Conservation (phyloP, 2,113 vertebrate species). For the Ailurus styani region DNA sequence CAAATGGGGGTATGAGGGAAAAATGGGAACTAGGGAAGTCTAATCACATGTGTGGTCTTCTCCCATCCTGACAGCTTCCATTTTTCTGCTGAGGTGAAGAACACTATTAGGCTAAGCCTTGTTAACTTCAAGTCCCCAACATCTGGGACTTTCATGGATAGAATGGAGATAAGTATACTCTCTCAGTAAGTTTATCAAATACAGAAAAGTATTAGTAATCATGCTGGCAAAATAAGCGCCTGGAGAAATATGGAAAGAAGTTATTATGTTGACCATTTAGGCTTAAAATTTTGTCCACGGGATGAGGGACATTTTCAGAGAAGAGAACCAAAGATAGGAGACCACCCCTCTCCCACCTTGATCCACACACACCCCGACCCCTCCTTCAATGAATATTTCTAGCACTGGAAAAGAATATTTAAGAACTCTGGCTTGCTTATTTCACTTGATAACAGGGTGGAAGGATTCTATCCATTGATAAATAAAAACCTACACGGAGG, state of each 20-base stretch:
- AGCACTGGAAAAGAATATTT: not conserved
- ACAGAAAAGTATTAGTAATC: not conserved
- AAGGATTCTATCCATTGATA: not conserved
- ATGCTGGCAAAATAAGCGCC: not conserved
- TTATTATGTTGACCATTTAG: not conserved
- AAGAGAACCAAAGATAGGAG: not conserved
- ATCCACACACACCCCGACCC: rapidly evolving
- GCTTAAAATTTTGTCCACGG: not conserved
- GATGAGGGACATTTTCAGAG: not conserved
- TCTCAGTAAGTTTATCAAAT: not conserved
- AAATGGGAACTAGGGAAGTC: not conserved
- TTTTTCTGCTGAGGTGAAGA: not conserved
- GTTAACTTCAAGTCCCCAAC: not conserved
- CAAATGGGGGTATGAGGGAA: not conserved
- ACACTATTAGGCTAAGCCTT: not conserved
- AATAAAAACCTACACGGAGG: not conserved
- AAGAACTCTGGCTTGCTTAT: not conserved
- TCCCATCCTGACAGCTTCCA: not conserved
- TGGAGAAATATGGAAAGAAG: not conserved
- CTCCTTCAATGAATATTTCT: not conserved
- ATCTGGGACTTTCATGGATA: not conserved
- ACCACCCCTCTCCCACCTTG: rapidly evolving
- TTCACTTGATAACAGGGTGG: not conserved
- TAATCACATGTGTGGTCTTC: not conserved
- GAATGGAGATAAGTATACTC: not conserved